phyloP scores from a whole-genome alignment of 2,113 vertebrate species.

The Pholis gunnellus region DNA sequence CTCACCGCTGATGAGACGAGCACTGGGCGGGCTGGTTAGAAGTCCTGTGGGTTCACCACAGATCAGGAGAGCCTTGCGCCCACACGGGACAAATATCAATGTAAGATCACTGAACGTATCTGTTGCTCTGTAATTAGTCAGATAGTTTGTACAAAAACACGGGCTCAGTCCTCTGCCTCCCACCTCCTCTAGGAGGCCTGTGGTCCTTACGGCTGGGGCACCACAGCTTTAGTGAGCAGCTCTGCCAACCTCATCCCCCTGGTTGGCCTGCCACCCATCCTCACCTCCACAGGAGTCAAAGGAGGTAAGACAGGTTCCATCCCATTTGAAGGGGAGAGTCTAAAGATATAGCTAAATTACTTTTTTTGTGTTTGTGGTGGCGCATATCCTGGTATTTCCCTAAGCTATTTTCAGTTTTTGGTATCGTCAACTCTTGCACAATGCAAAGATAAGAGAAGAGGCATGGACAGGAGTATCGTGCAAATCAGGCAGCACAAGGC shows the following conservation, averaged over 20 bases:
- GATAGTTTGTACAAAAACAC: not conserved
- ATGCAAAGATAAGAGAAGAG: not conserved
- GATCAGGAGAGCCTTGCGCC: constrained; percentile 72
- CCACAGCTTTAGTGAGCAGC: constrained; percentile 91
- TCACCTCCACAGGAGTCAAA: constrained; percentile 98
- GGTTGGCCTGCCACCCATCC: constrained; percentile 96
- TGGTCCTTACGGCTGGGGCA: constrained; percentile 86
- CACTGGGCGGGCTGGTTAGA: constrained; percentile 83
- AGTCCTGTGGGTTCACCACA: constrained; percentile 84
- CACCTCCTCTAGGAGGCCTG: constrained; percentile 83
- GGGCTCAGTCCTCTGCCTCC: not conserved
- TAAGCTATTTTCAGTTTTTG: not conserved
- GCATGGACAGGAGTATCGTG: not conserved
- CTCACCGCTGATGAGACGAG: constrained; percentile 80
- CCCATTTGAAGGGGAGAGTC: not conserved
- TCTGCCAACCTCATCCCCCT: constrained; percentile 94
- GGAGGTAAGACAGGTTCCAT: constrained; percentile 85
- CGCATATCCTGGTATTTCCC: not conserved
- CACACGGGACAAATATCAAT: constrained; percentile 78
- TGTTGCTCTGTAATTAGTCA: not conserved
- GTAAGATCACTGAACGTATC: constrained; percentile 41
- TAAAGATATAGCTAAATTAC: not conserved
- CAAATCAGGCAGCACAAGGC: not conserved
- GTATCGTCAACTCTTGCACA: not conserved
- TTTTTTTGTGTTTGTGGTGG: not conserved